Evolutionary conservation across 2,797 vertebrate genomes (phyloP), one percentile per base, ranked within the genome.

Genomic region (Helarctos malayanus): DNA sequence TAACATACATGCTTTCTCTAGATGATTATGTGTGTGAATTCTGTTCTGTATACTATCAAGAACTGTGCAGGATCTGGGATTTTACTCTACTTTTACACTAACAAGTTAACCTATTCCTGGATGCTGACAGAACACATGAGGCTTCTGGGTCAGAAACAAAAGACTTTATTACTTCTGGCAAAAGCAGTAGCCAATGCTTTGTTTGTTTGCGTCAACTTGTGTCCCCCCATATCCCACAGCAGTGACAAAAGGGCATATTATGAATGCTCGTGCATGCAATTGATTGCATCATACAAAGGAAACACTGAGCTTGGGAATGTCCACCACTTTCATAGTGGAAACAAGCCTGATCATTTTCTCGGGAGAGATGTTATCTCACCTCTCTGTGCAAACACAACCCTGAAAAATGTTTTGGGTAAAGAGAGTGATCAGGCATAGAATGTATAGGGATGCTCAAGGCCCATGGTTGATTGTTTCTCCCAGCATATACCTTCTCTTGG

Each of bases 61-160:
- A 80, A 84, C 27, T 84, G 25, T 25, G 3, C 41, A 83, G 49
- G n/a, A 5, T 56, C 83, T 95, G 32, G 23, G 6, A 89, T 52
- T 82, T 91, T 63, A 73, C 9, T 35, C 45, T 84, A 52, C n/a
- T 54, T 95, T 41, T 45, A 85, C 4, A 29, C 8, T 84, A 85
- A 63, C 45, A 84, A 91, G 27, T 65, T 89, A 83, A 35, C 38
- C 11, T 91, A 5, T 65, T 76, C 54, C 59, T 68, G 61, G 73
- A 82, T 86, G 59, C 65, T 91, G 79, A 73, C 54, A 93, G 49
- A 84, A 95, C 38, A 85, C 65, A 65, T 23, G 68, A 91, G 45
- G 56, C 19, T 81, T 73, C 25, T 59, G 79, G 54, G n/a, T 93
- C 89, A 71, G 65, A 93, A 85, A 59, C 69, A 96, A 81, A 93